These are phyloP conservation scores for Jaculus jaculus DNA, from an alignment of 2,113 vertebrate genomes.

Conservation along the genomic window DNA sequence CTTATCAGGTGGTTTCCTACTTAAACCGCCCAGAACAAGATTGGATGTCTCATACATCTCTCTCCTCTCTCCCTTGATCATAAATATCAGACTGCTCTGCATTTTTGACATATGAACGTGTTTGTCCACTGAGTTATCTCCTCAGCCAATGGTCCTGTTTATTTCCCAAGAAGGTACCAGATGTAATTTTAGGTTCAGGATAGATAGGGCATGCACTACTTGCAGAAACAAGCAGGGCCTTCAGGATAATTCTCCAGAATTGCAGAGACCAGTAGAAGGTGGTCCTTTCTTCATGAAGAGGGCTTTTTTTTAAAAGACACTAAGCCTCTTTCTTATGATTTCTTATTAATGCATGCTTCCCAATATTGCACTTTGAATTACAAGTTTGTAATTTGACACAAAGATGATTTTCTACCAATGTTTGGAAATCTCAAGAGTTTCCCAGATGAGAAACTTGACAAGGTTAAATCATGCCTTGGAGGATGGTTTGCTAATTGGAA, in stretches of 20 bases:
- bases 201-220: no score
- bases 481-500: not conserved
- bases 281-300: not conserved
- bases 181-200: not conserved
- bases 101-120: not conserved
- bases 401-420: not conserved
- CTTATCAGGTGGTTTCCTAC: rapidly evolving
- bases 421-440: not conserved
- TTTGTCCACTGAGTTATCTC: not conserved
- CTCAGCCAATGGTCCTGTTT: no score
- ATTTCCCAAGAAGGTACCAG: not conserved
- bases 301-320: not conserved
- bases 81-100: not conserved
- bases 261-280: not conserved
- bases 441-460: not conserved
- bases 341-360: not conserved
- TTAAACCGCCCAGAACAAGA: rapidly evolving
- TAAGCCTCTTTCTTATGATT: not conserved
- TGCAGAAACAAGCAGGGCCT: not conserved
- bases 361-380: constrained; percentile 8
- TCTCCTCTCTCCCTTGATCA: not conserved
- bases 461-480: not conserved
- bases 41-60: not conserved
- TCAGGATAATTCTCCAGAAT: not conserved
- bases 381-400: not conserved